Conservation (phyloP, 2,888 invertebrate genomes). For the Mesoligia furuncula region DNA sequence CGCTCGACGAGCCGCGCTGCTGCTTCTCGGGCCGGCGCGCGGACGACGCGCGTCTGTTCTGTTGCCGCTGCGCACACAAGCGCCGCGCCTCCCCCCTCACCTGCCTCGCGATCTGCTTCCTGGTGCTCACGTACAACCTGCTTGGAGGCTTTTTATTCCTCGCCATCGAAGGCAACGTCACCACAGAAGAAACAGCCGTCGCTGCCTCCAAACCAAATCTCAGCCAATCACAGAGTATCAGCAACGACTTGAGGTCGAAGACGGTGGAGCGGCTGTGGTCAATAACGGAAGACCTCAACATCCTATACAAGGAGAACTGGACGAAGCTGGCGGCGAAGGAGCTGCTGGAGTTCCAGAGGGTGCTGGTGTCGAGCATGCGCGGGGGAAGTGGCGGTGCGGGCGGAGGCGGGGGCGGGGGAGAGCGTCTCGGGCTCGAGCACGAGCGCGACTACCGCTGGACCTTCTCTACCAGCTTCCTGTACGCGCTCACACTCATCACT, state of each 20-base stretch:
- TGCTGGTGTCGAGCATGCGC: slow-evolving; percentile 84
- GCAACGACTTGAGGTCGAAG: slow-evolving; percentile 91
- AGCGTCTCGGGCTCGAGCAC: slow-evolving; percentile 70
- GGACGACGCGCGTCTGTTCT: slow-evolving; percentile 71
- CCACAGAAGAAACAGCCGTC: slow-evolving; percentile 90
- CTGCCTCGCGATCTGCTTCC: slow-evolving; percentile 95
- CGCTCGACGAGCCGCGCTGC: slow-evolving; percentile 68
- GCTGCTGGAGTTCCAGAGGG: slow-evolving; percentile 95
- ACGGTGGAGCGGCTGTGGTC: slow-evolving; percentile 96
- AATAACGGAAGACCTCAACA: slow-evolving; percentile 96
- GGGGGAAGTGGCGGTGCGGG: slow-evolving; percentile 69
- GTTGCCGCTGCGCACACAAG: slow-evolving; percentile 88
- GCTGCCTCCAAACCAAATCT: slow-evolving; percentile 92
- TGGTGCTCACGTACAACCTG: slow-evolving; percentile 97
- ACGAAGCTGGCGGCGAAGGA: slow-evolving; percentile 96
- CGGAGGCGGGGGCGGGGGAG: slow-evolving; percentile 57
- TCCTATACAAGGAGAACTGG: slow-evolving; percentile 97
- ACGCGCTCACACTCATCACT: slow-evolving; percentile 97
- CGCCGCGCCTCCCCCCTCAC: slow-evolving; percentile 92
- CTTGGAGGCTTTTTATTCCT: slow-evolving; percentile 98
- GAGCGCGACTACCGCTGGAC: slow-evolving; percentile 94
- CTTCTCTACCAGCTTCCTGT: slow-evolving; percentile 97
- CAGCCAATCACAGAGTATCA: slow-evolving; percentile 87
- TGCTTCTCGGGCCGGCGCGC: slow-evolving; percentile 67
- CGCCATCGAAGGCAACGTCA: slow-evolving; percentile 93